A percentile compares a stretch with the other conserved stretches of the same genome.
Evolutionary conservation across 2,888 invertebrate genomes (phyloP).

Genomic region (Imbricaverruca yamaguchii): DNA sequence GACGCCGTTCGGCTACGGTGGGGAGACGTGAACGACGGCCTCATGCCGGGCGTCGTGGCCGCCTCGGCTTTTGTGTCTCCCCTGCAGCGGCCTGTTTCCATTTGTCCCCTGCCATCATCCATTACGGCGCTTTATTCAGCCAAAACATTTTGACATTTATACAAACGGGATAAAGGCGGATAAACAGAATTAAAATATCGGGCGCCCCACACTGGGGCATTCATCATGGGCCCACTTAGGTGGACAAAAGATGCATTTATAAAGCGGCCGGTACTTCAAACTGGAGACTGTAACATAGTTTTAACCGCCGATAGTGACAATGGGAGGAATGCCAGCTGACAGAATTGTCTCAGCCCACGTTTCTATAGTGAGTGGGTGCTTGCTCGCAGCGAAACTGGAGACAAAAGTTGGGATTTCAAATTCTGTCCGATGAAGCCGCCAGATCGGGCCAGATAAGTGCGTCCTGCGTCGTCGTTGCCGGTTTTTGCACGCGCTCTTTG

Average conservation of each 20-base stretch:
- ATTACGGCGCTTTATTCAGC: conserved; percentile 10
- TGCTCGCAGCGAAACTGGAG: conserved; percentile 15
- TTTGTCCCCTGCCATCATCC: conserved; percentile 20
- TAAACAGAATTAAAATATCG: conserved; percentile 21
- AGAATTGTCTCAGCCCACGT: neutral
- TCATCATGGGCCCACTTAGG: conserved; percentile 18
- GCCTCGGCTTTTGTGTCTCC: neutral
- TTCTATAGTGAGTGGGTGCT: conserved; percentile 3
- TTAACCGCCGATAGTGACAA: conserved; percentile 6
- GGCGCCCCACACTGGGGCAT: conserved; percentile 17
- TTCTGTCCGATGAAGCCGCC: neutral
- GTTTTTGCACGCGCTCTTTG: conserved; percentile 8
- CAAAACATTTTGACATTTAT: conserved; percentile 22
- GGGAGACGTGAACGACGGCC: neutral
- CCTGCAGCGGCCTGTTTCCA: conserved; percentile 11
- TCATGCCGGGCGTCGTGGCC: neutral
- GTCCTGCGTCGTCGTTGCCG: neutral
- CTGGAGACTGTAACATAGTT: conserved; percentile 18
- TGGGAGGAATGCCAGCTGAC: neutral
- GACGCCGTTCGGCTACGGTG: neutral
- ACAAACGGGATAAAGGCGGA: conserved; percentile 13
- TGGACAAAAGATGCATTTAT: conserved; percentile 18
- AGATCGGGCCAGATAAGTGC: neutral
- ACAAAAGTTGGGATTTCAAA: conserved; percentile 14
- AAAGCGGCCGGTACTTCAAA: conserved; percentile 1